Percentiles rank a stretch among this genome's conserved stretches.
Evolutionary conservation across 2,888 invertebrate species (phyloP).

Genomic region (Cataglyphis cursor): DNA sequence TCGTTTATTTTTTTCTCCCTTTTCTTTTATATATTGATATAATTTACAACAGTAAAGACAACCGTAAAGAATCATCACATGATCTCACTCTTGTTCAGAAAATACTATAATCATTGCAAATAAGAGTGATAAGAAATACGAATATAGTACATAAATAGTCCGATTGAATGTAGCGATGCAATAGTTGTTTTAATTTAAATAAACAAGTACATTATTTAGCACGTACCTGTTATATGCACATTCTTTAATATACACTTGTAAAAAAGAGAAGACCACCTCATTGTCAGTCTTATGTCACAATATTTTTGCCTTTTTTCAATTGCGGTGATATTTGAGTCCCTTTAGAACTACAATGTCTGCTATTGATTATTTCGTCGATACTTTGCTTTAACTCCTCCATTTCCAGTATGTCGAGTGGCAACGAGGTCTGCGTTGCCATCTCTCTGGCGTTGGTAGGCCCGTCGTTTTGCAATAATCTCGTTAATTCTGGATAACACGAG

Average conservation of each 20-base stretch:
- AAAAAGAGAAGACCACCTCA: conserved; percentile 23
- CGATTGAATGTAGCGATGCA: conserved; percentile 7
- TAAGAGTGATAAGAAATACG: conserved; percentile 66
- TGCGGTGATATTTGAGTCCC: conserved; percentile 84
- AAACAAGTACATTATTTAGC: conserved; percentile 44
- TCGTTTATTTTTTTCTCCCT: background rate
- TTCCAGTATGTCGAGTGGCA: conserved; percentile 84
- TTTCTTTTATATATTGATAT: conserved; percentile 16
- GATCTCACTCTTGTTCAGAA: conserved; percentile 73
- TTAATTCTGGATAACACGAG: conserved; percentile 81
- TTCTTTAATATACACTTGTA: conserved; percentile 43
- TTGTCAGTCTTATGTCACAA: conserved; percentile 54
- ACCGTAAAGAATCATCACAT: conserved; percentile 27
- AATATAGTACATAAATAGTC: background rate
- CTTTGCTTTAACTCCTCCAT: conserved; percentile 85
- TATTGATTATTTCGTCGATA: conserved; percentile 85
- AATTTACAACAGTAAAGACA: conserved; percentile 55
- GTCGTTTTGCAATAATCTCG: conserved; percentile 79
- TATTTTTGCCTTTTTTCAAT: conserved; percentile 79
- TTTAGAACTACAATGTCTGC: conserved; percentile 83
- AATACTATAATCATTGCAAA: conserved; percentile 73
- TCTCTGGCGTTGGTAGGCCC: conserved; percentile 80
- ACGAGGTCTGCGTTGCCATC: conserved; percentile 85
- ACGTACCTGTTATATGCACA: conserved; percentile 6
- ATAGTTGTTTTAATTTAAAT: conserved; percentile 9